Conservation (phyloP, 2,888 invertebrate genomes). For the Panopea generosa region DNA sequence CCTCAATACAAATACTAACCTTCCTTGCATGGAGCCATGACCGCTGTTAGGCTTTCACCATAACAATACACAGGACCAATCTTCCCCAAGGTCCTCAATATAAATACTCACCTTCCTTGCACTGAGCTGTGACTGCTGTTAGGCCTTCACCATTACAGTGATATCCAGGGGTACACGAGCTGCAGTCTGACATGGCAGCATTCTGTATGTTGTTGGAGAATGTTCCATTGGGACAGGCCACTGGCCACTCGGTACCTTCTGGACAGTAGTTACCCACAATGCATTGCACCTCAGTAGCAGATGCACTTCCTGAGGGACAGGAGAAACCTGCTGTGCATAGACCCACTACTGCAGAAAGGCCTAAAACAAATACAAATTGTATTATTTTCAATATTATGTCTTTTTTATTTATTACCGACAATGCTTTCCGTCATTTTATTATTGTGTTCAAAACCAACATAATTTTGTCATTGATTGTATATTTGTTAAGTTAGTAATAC, state of each 20-base stretch:
- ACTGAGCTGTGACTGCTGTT: constrained; percentile 77
- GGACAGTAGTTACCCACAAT: constrained; percentile 82
- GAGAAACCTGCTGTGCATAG: constrained; percentile 79
- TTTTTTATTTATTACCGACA: background rate
- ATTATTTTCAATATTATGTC: too few relatives aligned
- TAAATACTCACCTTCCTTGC: constrained; percentile 77
- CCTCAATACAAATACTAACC: constrained; percentile 70
- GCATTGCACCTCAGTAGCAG: constrained; percentile 74
- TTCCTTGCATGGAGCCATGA: constrained; percentile 79
- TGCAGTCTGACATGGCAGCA: constrained; percentile 70
- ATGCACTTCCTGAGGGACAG: constrained; percentile 78
- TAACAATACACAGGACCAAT: constrained; percentile 72
- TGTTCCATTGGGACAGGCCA: constrained; percentile 81
- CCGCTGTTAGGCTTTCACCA: constrained; percentile 74
- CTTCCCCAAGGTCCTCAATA: too few relatives aligned
- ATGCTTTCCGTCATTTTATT: background rate
- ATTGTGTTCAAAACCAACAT: too few relatives aligned
- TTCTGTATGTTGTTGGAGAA: constrained; percentile 80
- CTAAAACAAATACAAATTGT: constrained; percentile 59
- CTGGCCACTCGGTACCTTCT: constrained; percentile 73
- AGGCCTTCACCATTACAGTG: constrained; percentile 81
- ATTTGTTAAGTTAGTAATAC: too few relatives aligned
- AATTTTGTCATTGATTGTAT: too few relatives aligned
- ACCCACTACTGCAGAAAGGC: constrained; percentile 77
- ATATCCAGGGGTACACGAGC: constrained; percentile 77